Conservation (phyloP, 2,888 invertebrate genomes). For the Cerceris ruficornis region DNA sequence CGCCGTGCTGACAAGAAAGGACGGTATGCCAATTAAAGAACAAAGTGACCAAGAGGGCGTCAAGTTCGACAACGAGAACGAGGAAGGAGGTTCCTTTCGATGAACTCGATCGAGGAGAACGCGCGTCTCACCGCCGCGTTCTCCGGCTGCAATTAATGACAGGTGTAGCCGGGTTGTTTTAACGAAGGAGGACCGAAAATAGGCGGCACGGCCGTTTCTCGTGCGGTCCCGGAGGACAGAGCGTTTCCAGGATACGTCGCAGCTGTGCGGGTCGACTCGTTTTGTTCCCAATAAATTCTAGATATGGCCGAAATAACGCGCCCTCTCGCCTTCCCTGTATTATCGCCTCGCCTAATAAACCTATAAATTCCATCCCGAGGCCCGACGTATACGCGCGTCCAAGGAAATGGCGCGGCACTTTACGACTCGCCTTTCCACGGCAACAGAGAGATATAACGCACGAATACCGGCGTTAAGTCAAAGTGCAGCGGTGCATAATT, state of each 20-base stretch:
- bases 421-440: conserved; percentile 31
- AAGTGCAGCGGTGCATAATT: conserved; percentile 34
- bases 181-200: conserved; percentile 49
- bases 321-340: conserved; percentile 43
- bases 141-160: conserved; percentile 53
- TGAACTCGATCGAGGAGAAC: conserved; percentile 36
- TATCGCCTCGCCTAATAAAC: conserved; percentile 69
- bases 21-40: too few relatives aligned
- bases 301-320: conserved; percentile 26
- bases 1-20: too few relatives aligned
- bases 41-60: too few relatives aligned
- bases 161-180: conserved; percentile 43
- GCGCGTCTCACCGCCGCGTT: conserved; percentile 13
- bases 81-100: not conserved
- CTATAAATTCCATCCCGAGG: conserved; percentile 62
- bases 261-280: conserved; percentile 39
- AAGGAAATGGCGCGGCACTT: conserved; percentile 37
- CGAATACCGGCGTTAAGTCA: conserved; percentile 38
- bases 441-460: conserved; percentile 21
- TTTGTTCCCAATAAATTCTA: conserved; percentile 56
- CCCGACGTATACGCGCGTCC: conserved; percentile 23
- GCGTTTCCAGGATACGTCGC: conserved; percentile 30
- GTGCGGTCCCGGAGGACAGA: conserved; percentile 7
- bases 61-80: not conserved
- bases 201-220: conserved; percentile 19